A percentile compares a stretch with the other conserved stretches of the same genome.
Conservation (phyloP, 2,888 invertebrate species). For the Synanthedon vespiformis region DNA sequence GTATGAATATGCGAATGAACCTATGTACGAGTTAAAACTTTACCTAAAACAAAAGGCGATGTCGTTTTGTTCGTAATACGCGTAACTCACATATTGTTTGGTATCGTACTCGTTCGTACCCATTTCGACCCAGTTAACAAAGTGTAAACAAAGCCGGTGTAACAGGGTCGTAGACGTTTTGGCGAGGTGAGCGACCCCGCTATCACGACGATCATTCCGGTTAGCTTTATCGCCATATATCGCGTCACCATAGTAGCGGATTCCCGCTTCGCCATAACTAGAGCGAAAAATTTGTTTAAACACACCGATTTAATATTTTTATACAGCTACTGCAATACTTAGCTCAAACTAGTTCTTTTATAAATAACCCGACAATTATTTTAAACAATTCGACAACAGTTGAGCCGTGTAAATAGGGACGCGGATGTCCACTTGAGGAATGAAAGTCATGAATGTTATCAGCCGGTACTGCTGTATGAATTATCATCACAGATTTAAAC, state of each 20-base stretch:
- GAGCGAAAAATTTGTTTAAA: slow-evolving; percentile 38
- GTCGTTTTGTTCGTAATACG: not conserved
- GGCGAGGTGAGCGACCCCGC: slow-evolving; percentile 55
- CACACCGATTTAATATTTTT: slow-evolving; percentile 13
- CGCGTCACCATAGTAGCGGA: slow-evolving; percentile 19
- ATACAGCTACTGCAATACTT: too few relatives aligned
- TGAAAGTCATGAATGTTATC: too few relatives aligned
- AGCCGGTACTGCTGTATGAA: too few relatives aligned
- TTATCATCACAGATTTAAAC: too few relatives aligned
- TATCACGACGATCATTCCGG: slow-evolving; percentile 49
- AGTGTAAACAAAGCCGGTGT: slow-evolving; percentile 36
- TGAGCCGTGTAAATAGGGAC: too few relatives aligned
- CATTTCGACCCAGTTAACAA: slow-evolving; percentile 36
- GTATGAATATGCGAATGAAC: not conserved
- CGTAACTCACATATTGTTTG: slow-evolving; percentile 4
- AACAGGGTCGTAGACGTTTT: slow-evolving; percentile 54
- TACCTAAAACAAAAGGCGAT: not conserved
- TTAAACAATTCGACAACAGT: too few relatives aligned
- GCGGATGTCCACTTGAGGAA: too few relatives aligned
- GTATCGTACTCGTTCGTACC: too few relatives aligned
- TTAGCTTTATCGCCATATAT: slow-evolving; percentile 33
- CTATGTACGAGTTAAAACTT: not conserved
- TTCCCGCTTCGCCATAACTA: slow-evolving; percentile 19
- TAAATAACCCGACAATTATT: too few relatives aligned
- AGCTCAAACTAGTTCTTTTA: too few relatives aligned